Base-by-base conservation (phyloP, 2,888 invertebrate species). In the Morpho helenor region DNA sequence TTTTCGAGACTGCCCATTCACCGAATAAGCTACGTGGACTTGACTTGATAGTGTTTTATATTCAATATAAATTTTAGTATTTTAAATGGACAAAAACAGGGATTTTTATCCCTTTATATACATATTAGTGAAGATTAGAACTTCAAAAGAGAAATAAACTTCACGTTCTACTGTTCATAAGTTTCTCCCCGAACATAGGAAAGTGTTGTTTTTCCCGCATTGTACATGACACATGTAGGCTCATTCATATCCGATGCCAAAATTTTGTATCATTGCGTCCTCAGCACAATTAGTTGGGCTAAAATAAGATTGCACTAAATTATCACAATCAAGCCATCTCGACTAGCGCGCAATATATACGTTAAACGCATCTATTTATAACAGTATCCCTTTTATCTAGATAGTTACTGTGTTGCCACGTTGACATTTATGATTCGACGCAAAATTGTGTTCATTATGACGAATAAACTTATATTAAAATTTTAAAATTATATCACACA, bases 241-340 rank as follows among this genome's bases (percentile, higher is more conserved):
- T 65, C 63, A 62, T 60, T 68, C 55, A 59, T 45, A 61, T 51
- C 22, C 57, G 59, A 61, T 67, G 68, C 67, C 63, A 66, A 66
- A 66, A 68, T 65, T 58, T 57, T 57, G 56, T 62, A 65, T 64
- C 52, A 63, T 61, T 61, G 60, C 60, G 80, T 78, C 79, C 80
- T 82, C 80, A 82, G 75, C 79, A 83, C 82, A 84, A 82, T 85
- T 83, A 82, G 79, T 68, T 70, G 68, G 67, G 74, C 82, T 79
- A 79, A 84, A 85, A 84, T 84, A 84, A 84, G 75, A 79, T 67
- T 60, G 65, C 71, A 73, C 66, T 82, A 79, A 83, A 84, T 83
- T 78, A 80, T 81, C 72, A 76, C 84, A 76, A 81, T 79, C 79
- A 77, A 65, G 63, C 59, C 64, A 62, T 68, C 65, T 62, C 73